Base-by-base conservation (phyloP, 2,888 invertebrate species). In the Diarsia brunnea region DNA sequence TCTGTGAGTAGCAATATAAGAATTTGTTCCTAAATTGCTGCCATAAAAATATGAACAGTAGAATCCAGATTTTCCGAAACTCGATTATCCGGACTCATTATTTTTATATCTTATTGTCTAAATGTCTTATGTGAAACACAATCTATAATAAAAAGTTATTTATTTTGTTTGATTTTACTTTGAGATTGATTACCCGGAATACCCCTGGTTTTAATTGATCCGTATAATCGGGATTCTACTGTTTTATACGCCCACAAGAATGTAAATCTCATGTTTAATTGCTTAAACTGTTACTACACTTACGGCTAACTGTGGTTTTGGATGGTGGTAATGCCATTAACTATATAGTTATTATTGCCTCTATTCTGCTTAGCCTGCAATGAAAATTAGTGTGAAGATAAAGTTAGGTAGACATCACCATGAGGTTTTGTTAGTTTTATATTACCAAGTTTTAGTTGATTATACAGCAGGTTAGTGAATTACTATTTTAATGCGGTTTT, bases 341-440 rank as follows among this genome's bases (percentile, higher is more conserved):
- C 45, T 65, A 27, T 55, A 71, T 72, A 70, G 65, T 66, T 76
- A 80, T 11, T 71, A 68, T 71, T 64, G 49, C 58, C 69, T 51
- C 66, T 69, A 79, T 67, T 51, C 79, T 81, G 68, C 76, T 76
- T 68, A 81, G 64, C 65, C 81, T 80, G 81, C 53, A 81, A 80
- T 71, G 81, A 71, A 76, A 80, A 72, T 58, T 60, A 53, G 69
- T 3, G 14, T 66, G 69, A 74, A 55, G 75, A 69, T 61, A 73
- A 45, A n/a, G 49, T 51, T 65, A 51, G 19, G n/a, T 5, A 45
- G 55, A 45, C 24, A 63, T 45, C 24, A 75, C 51, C 60, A 53
- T n/a, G n/a, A 43, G 27, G 49, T 5, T 68, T 76, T 53, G 24
- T 38, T 68, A 53, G 12, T 69, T 27, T 43, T 10, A 16, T n/a